Evolutionary conservation across 1,140 invertebrate genomes (phyloP).

Genomic region (Bombus confusus): DNA sequence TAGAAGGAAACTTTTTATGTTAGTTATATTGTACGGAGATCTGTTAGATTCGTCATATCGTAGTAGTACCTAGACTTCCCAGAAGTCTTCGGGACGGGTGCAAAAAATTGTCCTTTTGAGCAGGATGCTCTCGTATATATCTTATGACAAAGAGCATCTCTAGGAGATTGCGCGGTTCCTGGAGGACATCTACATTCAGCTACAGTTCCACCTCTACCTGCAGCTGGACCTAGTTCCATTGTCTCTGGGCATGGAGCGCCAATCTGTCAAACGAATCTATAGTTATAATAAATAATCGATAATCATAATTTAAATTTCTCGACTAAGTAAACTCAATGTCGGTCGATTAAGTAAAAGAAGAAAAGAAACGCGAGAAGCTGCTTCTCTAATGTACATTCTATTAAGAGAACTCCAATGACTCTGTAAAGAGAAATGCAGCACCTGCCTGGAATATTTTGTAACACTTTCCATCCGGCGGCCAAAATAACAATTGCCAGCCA

Average conservation of each 20-base stretch:
- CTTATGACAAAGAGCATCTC: conserved; percentile 85
- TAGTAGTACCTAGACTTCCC: conserved; percentile 68
- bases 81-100: conserved; percentile 83
- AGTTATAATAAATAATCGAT: not conserved
- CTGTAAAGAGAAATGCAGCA: conserved; percentile 42
- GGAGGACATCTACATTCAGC: conserved; percentile 91
- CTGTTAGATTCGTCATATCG: not conserved
- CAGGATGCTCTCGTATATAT: conserved; percentile 89
- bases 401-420: not conserved
- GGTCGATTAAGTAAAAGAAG: not conserved
- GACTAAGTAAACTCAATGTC: too few species aligned
- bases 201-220: conserved; percentile 83
- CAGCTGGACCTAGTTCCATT: conserved; percentile 89
- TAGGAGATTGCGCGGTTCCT: conserved; percentile 85
- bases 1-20: not conserved
- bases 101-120: conserved; percentile 87
- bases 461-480: conserved; percentile 91
- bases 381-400: conserved; percentile 5
- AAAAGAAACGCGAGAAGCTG: not conserved
- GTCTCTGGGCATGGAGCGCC: conserved; percentile 91
- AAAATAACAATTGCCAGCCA: conserved; percentile 92
- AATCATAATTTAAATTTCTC: not conserved
- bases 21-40: not conserved
- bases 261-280: conserved; percentile 80
- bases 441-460: conserved; percentile 92